Percentiles rank a stretch among this genome's conserved stretches.
Conservation (phyloP, 1,140 invertebrate genomes). For the Neuroterus valhalla region DNA sequence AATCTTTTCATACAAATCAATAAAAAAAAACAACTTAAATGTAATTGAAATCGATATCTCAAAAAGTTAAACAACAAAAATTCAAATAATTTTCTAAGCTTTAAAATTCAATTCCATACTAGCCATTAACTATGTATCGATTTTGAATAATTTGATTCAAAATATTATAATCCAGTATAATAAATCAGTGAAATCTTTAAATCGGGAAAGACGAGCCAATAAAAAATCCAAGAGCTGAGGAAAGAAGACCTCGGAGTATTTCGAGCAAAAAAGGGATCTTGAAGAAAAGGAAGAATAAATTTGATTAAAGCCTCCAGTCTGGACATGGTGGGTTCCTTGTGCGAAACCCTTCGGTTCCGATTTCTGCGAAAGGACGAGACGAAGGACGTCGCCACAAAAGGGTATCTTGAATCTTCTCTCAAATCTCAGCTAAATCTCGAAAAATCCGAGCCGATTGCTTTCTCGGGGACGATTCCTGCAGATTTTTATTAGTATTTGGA, state of each 20-base stretch:
- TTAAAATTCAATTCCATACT: too few species aligned
- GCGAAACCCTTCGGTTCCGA: conserved; percentile 26
- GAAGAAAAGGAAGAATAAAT: conserved; percentile 45
- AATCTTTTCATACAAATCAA: too few species aligned
- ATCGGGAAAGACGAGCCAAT: conserved; percentile 1
- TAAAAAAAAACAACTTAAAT: too few species aligned
- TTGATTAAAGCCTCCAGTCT: conserved; percentile 35
- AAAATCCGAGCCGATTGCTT: conserved; percentile 1
- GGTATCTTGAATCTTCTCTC: conserved; percentile 13
- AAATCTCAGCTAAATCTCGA: conserved; percentile 16
- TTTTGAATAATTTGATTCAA: too few species aligned
- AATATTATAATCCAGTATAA: too few species aligned
- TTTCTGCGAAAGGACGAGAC: conserved; percentile 27
- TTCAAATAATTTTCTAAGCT: too few species aligned
- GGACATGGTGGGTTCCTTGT: conserved; percentile 7
- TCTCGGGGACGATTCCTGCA: background rate
- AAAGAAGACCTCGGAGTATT: conserved; percentile 36
- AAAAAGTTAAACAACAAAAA: too few species aligned
- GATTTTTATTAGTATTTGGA: conserved; percentile 1
- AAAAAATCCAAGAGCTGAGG: conserved; percentile 35
- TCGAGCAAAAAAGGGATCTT: conserved; percentile 20
- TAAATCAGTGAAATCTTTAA: background rate
- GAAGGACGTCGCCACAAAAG: conserved; percentile 28
- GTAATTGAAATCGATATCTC: too few species aligned
- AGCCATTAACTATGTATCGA: too few species aligned